phyloP scores from a whole-genome alignment of 2,888 invertebrate species.

The Nycteola revayana region DNA sequence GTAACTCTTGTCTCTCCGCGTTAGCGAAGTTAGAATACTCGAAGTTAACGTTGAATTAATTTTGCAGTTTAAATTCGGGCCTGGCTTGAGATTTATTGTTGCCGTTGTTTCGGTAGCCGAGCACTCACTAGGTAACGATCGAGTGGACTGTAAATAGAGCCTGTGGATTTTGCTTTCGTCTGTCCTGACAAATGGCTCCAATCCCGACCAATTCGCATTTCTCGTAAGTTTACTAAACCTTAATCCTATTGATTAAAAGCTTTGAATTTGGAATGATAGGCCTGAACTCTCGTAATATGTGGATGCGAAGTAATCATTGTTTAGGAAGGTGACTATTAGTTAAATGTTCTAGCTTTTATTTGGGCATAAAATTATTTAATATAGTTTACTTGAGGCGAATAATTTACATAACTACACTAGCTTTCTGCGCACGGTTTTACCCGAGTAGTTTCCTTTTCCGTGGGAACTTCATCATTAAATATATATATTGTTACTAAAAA shows the following conservation, averaged over 20 bases:
- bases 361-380: too few species aligned
- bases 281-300: slow-evolving; percentile 23
- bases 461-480: too few species aligned
- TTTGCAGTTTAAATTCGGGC: slow-evolving; percentile 30
- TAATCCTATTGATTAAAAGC: slow-evolving; percentile 42
- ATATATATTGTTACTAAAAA: too few species aligned
- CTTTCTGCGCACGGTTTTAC: too few species aligned
- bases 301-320: slow-evolving; percentile 14
- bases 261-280: slow-evolving; percentile 28
- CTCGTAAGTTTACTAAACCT: slow-evolving; percentile 35
- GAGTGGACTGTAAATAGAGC: slow-evolving; percentile 51
- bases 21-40: slow-evolving; percentile 20
- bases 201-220: slow-evolving; percentile 35
- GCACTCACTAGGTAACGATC: slow-evolving; percentile 38
- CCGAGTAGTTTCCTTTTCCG: too few species aligned
- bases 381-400: too few species aligned
- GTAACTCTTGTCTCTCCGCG: slow-evolving; percentile 19
- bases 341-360: too few species aligned
- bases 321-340: too few species aligned
- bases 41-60: slow-evolving; percentile 34
- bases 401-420: too few species aligned
- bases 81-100: slow-evolving; percentile 38
- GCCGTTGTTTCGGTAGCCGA: slow-evolving; percentile 31
- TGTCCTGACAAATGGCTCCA: slow-evolving; percentile 44
- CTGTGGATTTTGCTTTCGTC: slow-evolving; percentile 44